Conservation (phyloP, 2,888 invertebrate species). For the Mantis religiosa region DNA sequence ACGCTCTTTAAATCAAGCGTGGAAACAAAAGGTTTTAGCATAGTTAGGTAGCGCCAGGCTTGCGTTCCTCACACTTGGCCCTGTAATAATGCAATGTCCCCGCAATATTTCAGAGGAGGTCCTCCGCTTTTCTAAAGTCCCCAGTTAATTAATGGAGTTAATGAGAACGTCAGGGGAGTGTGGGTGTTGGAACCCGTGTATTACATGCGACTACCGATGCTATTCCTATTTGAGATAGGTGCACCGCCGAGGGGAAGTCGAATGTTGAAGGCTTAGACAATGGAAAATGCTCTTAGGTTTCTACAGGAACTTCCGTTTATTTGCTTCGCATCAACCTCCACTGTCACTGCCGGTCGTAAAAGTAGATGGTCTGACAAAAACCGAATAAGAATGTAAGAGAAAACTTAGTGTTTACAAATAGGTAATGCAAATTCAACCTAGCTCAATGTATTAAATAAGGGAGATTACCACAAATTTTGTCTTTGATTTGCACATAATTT, state of each 20-base stretch:
- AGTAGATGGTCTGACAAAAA: too few species aligned
- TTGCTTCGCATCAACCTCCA: neutral
- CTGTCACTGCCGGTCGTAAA: too few species aligned
- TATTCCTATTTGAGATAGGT: neutral
- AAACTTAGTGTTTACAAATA: too few species aligned
- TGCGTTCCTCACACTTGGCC: neutral
- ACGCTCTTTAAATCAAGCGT: constrained; percentile 27
- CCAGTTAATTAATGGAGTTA: constrained; percentile 31
- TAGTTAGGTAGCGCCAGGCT: neutral
- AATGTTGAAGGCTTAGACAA: neutral
- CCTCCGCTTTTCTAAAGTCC: neutral
- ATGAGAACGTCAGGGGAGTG: constrained; percentile 26
- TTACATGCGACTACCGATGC: neutral
- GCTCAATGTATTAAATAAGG: too few species aligned
- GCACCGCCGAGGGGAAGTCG: neutral
- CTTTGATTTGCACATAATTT: too few species aligned
- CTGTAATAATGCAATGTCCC: constrained; percentile 11
- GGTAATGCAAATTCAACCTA: too few species aligned
- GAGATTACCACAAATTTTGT: too few species aligned
- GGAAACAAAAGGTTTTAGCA: constrained; percentile 23
- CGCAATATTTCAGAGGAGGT: neutral
- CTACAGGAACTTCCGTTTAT: neutral
- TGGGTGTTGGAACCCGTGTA: constrained; percentile 4
- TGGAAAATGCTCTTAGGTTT: neutral
- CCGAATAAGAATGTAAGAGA: too few species aligned